Evolutionary conservation across 2,888 invertebrate species (phyloP).

Genomic region (Drosophila diplacantha): DNA sequence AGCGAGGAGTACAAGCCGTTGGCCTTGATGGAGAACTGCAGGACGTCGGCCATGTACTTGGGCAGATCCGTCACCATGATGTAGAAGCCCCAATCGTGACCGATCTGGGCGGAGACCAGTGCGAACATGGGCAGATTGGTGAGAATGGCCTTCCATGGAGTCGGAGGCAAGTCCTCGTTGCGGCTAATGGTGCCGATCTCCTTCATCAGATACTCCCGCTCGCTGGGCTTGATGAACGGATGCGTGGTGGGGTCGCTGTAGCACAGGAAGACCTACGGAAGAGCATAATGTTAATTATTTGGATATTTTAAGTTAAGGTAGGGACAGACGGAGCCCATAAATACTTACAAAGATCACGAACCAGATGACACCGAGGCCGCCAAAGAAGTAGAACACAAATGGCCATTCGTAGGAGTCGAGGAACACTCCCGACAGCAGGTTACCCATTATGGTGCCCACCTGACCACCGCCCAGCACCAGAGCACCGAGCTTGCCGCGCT

Average conservation of each 20-base stretch:
- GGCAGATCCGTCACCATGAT: constrained; percentile 83
- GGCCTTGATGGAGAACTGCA: constrained; percentile 81
- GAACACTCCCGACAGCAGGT: constrained; percentile 83
- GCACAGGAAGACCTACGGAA: constrained; percentile 80
- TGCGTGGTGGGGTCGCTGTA: constrained; percentile 85
- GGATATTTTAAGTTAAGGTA: no score
- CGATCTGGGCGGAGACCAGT: constrained; percentile 85
- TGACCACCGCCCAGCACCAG: constrained; percentile 89
- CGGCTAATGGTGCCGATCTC: constrained; percentile 81
- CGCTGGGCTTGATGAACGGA: constrained; percentile 85
- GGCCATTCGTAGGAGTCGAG: constrained; percentile 85
- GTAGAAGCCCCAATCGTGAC: constrained; percentile 83
- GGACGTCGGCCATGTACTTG: constrained; percentile 81
- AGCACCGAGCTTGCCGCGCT: constrained; percentile 87
- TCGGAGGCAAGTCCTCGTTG: constrained; percentile 80
- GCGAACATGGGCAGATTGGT: constrained; percentile 86
- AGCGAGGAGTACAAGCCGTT: constrained; percentile 81
- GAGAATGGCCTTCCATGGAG: constrained; percentile 85
- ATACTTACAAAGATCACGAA: constrained; percentile 82
- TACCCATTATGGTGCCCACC: constrained; percentile 82
- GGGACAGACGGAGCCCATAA: background rate
- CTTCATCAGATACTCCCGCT: constrained; percentile 83
- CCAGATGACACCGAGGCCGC: constrained; percentile 86
- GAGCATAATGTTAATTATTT: background rate
- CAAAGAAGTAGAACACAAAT: constrained; percentile 89